Conservation (phyloP, 2,888 invertebrate genomes). For the Micoletzkya japonica region DNA sequence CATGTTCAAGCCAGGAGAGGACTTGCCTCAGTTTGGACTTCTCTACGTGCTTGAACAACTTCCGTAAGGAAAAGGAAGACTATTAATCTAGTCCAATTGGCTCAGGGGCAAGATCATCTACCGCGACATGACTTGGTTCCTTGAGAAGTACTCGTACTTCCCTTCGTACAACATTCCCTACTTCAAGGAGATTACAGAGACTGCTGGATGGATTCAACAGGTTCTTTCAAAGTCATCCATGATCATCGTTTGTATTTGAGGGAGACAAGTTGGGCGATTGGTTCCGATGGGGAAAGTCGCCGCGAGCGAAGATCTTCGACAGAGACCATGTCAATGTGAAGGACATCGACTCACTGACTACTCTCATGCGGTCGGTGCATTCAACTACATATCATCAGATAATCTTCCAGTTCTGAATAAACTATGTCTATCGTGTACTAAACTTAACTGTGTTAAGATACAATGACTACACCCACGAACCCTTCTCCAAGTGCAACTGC, state of each 20-base stretch:
- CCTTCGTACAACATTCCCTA: conserved; percentile 76
- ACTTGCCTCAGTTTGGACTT: conserved; percentile 65
- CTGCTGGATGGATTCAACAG: conserved; percentile 72
- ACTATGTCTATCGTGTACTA: neutral
- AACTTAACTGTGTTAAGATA: conserved; percentile 67
- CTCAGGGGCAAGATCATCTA: conserved; percentile 56
- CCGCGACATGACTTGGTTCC: conserved; percentile 57
- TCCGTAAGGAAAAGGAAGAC: conserved; percentile 64
- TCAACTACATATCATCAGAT: neutral
- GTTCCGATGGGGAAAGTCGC: conserved; percentile 72
- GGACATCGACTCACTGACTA: conserved; percentile 15
- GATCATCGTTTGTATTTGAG: conserved; percentile 26
- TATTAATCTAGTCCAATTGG: conserved; percentile 16
- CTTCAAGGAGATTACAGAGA: conserved; percentile 72
- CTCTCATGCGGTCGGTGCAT: conserved; percentile 16
- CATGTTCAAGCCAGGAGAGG: conserved; percentile 69
- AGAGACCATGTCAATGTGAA: conserved; percentile 71
- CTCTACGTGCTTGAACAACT: conserved; percentile 80
- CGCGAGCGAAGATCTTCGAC: conserved; percentile 64
- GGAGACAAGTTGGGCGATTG: conserved; percentile 69
- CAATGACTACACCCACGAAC: conserved; percentile 76
- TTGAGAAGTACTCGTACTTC: conserved; percentile 72
- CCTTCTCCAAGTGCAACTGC: conserved; percentile 74
- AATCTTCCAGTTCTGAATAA: neutral
- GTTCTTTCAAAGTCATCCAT: conserved; percentile 55